These are phyloP conservation scores for Ommatoiulus sabulosus DNA, from an alignment of 2,888 invertebrate species.

Conservation along the genomic window DNA sequence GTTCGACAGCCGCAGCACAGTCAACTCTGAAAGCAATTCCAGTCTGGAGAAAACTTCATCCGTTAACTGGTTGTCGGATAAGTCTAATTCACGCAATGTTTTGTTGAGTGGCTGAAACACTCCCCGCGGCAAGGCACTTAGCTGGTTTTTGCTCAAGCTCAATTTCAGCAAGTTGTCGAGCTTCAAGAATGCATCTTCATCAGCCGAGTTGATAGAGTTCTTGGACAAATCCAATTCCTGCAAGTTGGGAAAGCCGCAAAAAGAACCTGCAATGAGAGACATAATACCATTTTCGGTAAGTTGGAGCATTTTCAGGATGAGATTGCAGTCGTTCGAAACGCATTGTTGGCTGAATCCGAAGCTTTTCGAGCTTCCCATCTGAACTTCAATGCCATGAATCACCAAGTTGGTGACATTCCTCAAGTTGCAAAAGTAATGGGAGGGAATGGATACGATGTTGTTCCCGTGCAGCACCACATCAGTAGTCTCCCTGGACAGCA, in stretches of 20 bases:
- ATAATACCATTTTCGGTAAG: background rate
- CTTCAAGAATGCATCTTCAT: background rate
- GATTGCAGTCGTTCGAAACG: background rate
- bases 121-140: background rate
- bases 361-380: background rate
- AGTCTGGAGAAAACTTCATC: background rate
- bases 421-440: background rate
- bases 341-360: background rate
- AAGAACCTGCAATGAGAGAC: background rate
- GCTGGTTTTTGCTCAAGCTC: background rate
- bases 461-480: background rate
- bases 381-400: background rate
- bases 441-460: background rate
- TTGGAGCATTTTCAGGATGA: background rate
- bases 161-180: background rate
- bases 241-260: slow-evolving; percentile 35
- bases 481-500: background rate
- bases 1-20: background rate
- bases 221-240: background rate
- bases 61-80: background rate
- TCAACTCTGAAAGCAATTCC: background rate
- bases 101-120: background rate
- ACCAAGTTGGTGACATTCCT: background rate
- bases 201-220: background rate
- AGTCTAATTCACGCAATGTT: background rate